Percentiles rank a stretch among this genome's conserved stretches.
Evolutionary conservation across 1,140 invertebrate genomes (phyloP).

Genomic region (Ganaspis sp.): DNA sequence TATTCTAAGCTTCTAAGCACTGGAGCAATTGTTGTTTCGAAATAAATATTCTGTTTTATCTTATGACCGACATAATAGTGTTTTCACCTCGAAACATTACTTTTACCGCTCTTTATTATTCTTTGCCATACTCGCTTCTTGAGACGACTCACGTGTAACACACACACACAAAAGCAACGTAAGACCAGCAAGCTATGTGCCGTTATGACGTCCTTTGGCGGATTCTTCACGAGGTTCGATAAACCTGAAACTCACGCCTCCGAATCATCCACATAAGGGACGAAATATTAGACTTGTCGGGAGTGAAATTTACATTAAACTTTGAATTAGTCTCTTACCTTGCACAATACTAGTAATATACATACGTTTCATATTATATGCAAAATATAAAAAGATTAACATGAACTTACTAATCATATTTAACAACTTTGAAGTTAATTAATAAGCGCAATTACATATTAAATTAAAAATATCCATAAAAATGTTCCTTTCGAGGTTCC

Average conservation of each 20-base stretch:
- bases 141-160: not conserved
- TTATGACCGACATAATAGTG: constrained; percentile 17
- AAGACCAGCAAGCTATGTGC: constrained; percentile 26
- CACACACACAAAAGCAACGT: not conserved
- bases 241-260: constrained; percentile 33
- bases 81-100: constrained; percentile 27
- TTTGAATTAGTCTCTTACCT: too few relatives aligned
- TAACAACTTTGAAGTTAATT: too few relatives aligned
- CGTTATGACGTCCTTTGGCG: constrained; percentile 46
- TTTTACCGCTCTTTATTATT: constrained; percentile 27
- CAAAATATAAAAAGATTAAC: too few relatives aligned
- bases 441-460: too few relatives aligned
- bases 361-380: too few relatives aligned
- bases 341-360: too few relatives aligned
- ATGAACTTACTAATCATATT: too few relatives aligned
- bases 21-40: constrained; percentile 13
- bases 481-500: too few relatives aligned
- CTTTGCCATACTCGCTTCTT: constrained; percentile 1
- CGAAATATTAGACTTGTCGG: not conserved
- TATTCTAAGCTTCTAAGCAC: not conserved
- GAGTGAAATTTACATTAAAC: not conserved
- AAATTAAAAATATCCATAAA: too few relatives aligned
- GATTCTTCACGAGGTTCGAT: constrained; percentile 34
- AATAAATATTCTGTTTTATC: not conserved
- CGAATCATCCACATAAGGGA: not conserved